Conservation (phyloP, 37 sponge, comb jelly and placozoan species). For the Hexactinellida sp. region DNA sequence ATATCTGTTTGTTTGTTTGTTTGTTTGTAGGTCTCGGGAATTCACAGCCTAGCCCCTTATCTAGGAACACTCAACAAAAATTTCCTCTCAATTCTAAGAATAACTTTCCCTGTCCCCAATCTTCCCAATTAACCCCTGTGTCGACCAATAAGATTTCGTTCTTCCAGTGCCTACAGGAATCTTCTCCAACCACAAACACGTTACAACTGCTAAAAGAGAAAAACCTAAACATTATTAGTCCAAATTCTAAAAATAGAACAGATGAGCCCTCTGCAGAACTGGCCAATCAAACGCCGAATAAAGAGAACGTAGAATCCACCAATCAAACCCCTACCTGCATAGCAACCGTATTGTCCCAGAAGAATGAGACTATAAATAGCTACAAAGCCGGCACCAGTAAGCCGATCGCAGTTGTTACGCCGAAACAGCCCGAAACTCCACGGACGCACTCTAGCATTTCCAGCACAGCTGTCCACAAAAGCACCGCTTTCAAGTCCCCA, state of each 20-base stretch:
- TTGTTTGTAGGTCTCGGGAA: neutral
- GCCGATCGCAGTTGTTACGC: neutral
- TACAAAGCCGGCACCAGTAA: neutral
- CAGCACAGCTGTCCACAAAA: neutral
- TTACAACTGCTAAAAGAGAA: too few species aligned
- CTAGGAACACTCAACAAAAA: neutral
- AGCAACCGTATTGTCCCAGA: neutral
- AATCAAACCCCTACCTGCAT: too few species aligned
- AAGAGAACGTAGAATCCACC: neutral
- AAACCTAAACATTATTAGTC: too few species aligned
- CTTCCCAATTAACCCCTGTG: too few species aligned
- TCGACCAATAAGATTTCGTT: too few species aligned
- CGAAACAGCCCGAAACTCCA: neutral
- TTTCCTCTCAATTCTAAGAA: too few species aligned
- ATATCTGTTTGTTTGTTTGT: neutral
- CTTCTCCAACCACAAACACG: too few species aligned
- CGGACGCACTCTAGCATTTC: neutral
- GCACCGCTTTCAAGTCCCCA: neutral
- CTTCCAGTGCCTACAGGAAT: too few species aligned
- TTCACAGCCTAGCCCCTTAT: neutral
- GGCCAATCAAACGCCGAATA: neutral
- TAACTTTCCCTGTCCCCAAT: too few species aligned
- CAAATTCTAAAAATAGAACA: too few species aligned
- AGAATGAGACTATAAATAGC: slow-evolving; percentile 3
- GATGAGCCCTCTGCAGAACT: neutral